Evolutionary conservation across 2,113 vertebrate species (phyloP), one percentile per base, ranked within the genome.

Genomic region (Menidia beryllina): DNA sequence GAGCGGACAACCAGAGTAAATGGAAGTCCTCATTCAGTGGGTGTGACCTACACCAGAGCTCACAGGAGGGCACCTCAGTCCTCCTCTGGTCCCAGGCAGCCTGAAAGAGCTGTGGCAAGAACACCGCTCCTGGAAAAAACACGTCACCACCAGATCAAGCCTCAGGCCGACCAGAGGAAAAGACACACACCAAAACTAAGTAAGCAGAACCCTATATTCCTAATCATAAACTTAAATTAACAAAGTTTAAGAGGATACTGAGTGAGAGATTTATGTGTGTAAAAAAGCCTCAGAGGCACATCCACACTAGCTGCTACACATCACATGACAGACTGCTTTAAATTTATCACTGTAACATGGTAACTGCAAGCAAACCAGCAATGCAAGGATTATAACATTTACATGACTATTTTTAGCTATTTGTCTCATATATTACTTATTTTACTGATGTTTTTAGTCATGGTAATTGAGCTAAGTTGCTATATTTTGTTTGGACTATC

Each of bases 161-260:
- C 95, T 81, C 94, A 91, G 0, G 94, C 95, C 36, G 95, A 96
- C 71, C 94, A 94, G 82, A 94, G 94, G 79, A 95, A 91, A 30
- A 93, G 94, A 21, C 93, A 95, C 65, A 82, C 86, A 2, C 91
- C 88, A 26, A 97, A 96, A 88, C 90, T 96, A 12, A 96, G 98
- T 98, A 90, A 92, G 92, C 78, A 9, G 27, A 77, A 75, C 62
- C 34, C 58, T 36, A 19, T 63, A 48, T 20, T 55, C 1, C 41
- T 43, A 21, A 54, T 47, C 17, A 26, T 14, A 23, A 60, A 25
- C 57, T 41, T 30, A 34, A 59, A 69, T 48, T 12, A 4, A n/a
- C 10, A 55, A 75, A 54, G 30, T 34, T 2, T 67, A 55, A 61
- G 24, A 30, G 67, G 8, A 47, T 30, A 7, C 15, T 70, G 21